Conservation (phyloP, 1,140 invertebrate genomes). For the Drosophila murphyi region DNA sequence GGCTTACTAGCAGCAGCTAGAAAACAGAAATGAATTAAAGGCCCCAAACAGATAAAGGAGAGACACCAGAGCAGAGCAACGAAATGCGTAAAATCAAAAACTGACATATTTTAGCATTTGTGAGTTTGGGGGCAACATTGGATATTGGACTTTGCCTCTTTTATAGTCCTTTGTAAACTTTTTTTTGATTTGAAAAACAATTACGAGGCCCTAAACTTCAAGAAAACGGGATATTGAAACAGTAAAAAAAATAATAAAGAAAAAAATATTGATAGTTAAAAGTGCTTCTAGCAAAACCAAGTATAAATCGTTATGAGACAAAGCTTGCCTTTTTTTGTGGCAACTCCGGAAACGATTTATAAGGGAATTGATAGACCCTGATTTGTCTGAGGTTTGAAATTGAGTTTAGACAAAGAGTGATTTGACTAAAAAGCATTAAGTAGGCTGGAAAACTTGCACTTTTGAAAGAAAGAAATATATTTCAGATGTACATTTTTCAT, state of each 20-base stretch:
- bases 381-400: background rate
- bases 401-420: background rate
- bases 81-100: conserved; percentile 68
- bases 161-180: conserved; percentile 39
- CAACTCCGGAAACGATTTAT: conserved; percentile 2
- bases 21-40: conserved; percentile 65
- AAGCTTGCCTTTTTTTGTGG: background rate
- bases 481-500: no score
- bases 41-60: conserved; percentile 13
- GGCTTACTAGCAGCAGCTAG: conserved; percentile 51
- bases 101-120: conserved; percentile 65
- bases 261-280: conserved; percentile 31
- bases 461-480: no score
- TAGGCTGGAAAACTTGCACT: no score
- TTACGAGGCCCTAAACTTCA: conserved; percentile 38
- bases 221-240: conserved; percentile 25
- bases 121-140: conserved; percentile 25
- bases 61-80: conserved; percentile 49
- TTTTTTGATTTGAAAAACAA: conserved; percentile 51
- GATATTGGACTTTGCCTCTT: conserved; percentile 38
- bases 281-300: conserved; percentile 28
- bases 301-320: conserved; percentile 10
- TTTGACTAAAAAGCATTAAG: no score
- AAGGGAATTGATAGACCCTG: background rate
- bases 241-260: background rate